Base-by-base conservation (phyloP, 1,140 invertebrate genomes). In the Polyergus mexicanus region DNA sequence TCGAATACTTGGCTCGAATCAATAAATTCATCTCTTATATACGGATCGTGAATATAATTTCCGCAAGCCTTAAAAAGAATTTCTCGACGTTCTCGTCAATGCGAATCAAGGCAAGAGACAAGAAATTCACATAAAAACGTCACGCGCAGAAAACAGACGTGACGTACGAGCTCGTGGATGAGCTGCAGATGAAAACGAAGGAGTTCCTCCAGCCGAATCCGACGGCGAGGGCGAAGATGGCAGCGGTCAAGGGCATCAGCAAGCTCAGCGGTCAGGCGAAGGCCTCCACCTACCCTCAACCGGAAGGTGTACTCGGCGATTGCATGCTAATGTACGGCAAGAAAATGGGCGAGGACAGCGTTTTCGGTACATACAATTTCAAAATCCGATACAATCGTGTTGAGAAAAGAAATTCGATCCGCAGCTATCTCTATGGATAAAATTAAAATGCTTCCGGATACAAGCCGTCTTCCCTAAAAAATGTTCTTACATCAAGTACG, bases 121-220 rank as follows among this genome's bases (percentile, higher is more conserved):
- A 47, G 16, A 38, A 11, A 1, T 65, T 72, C 28, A 86, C 35
- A 56, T 44, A 35, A 44, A 68, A 28, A 58, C 19, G 63, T 38
- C 10, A 41, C 32, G 5, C 25, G 47, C 94, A 99, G 97, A 99
- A 99, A 98, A 99, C 98, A 85, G 99, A 99, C 95, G 97, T 99
- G 28, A 99, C 98, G 77, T 98, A 97, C 89, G 99, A 99, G 94
- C 95, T 99, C 89, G 98, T 99, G 4, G 99, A 99, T 94, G 99
- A 99, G 93, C 94, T 99, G 78, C 98, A 99, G 94, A 94, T 97
- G 85, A 99, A 99, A 96, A 99, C 99, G 32, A 99, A 99, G 96
- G 99, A 99, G 95, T 99, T 98, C 95, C 96, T 99, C 54, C 99
- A 99, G 93, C 99, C 99, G 63, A 99, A 99, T 96, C 99, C 99